A percentile compares a stretch with the other conserved stretches of the same genome.
phyloP scores from a whole-genome alignment of 2,113 vertebrate genomes.

The Lagopus leucura region DNA sequence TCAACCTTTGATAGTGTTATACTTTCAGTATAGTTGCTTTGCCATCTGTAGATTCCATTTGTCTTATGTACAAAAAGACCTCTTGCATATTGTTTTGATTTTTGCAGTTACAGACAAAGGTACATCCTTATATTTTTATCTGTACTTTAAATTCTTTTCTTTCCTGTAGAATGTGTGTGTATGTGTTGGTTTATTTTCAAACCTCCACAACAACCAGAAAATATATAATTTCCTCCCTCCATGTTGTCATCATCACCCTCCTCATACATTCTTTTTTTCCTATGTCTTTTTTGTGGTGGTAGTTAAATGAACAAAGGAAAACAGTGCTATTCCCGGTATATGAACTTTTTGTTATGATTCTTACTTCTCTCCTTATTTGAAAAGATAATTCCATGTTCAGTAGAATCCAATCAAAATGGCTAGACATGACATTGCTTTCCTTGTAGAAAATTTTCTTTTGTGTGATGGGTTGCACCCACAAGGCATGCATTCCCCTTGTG shows the following conservation, averaged over 20 bases:
- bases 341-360: not conserved
- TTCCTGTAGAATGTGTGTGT: not conserved
- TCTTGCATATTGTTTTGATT: not conserved
- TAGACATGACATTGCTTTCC: not conserved
- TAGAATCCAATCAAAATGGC: not conserved
- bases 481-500: not conserved
- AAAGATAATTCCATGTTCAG: not conserved
- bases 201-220: not conserved
- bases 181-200: not conserved
- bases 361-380: not conserved
- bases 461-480: fast-evolving
- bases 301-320: not conserved
- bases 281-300: not conserved
- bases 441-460: not conserved
- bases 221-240: not conserved
- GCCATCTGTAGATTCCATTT: not conserved
- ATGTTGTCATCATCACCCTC: fast-evolving
- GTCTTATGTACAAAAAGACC: not conserved
- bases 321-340: not conserved
- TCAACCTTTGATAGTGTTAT: not conserved
- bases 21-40: not conserved
- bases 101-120: not conserved
- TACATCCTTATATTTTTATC: not conserved
- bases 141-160: not conserved
- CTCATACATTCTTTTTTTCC: not conserved